Base-by-base conservation (phyloP, 1,140 invertebrate genomes). In the Odontomachus brunneus region DNA sequence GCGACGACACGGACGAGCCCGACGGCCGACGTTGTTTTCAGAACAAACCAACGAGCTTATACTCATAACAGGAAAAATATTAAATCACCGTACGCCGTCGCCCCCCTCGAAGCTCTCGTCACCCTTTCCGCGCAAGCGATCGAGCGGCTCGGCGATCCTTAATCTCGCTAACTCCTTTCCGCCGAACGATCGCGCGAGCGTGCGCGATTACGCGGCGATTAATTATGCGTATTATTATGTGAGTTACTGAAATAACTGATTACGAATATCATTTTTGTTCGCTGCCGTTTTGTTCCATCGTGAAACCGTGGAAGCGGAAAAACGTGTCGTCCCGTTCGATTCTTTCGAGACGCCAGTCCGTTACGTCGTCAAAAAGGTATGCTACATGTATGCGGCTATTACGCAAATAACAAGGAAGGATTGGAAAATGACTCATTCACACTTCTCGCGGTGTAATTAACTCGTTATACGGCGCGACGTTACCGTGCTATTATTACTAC, bases 1-100 rank as follows among this genome's bases (percentile, higher is more conserved):
- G 38, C 29, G 81, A 84, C 72, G 65, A 87, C 67, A 82, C 72
- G 74, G 55, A 48, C 75, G 72, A 73, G 73, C 67, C 9, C 78
- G 60, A 57, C 83, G 82, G 82, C 71, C 86, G 72, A 62, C 86
- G 84, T 86, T 93, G 92, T 93, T 93, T 93, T 93, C 92, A 92
- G 90, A 93, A 90, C 87, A 93, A 92, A 93, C 91, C 89, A 85
- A 65, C 57, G 83, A 91, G 92, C 91, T 93, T 93, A 92, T 92
- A 93, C 91, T 92, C 91, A 92, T 92, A 93, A 93, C 91, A 92
- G 90, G 91, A 92, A 92, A 93, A 93, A 91, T 93, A 92, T 93
- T 93, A 93, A 93, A 93, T 92, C 90, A 92, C 89, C 89, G 87
- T 89, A 83, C 88, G 84, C 87, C 84, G 84, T 89, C 90, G 88